Base-by-base conservation (phyloP, 2,113 vertebrate genomes). In the Saguinus midas region DNA sequence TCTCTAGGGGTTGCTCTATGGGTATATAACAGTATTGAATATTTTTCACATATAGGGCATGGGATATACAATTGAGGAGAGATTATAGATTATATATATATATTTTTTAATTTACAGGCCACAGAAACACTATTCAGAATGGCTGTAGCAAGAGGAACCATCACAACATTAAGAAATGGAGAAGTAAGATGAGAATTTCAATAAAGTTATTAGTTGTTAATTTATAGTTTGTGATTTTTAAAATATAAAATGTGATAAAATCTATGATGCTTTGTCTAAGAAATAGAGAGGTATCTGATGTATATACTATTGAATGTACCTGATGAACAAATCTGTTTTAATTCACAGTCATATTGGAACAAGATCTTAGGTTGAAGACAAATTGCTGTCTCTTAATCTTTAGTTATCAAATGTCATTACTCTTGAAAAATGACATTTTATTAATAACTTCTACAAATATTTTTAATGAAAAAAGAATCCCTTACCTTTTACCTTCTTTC, bases 91-190 rank as follows among this genome's bases (percentile, higher is more conserved):
- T 25, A 91, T 66, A 29, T 79, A 52, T 92, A 90, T 97, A 96
- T 50, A n/a, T 96, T 97, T 97, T 98, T 23, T 94, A 50, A 68
- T 81, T 97, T 27, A 70, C 98, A 99, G 99, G 99, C 99, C 66
- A 99, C 99, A 91, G 99, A 99, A 98, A 98, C 99, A 0, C 88
- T 99, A 73, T 99, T 99, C 97, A 98, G 99, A 98, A 99, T 99
- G 99, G 98, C 98, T 1, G 99, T 99, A 50, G 98, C 99, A 93
- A 99, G 99, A 98, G 98, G 99, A 98, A 94, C 97, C 91, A 98
- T 99, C 95, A 98, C 98, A 78, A 98, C 99, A 5, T 98, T 99
- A 97, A 99, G 98, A 98, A 98, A 99, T 0, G 99, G 99, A 98
- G 99, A 99, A 98, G 99, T 99, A 99, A 99, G 98, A 78, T 93